Percentiles rank a stretch among this genome's conserved stretches.
Evolutionary conservation across 2,888 invertebrate genomes (phyloP).

Genomic region (Geophilus truncorum): DNA sequence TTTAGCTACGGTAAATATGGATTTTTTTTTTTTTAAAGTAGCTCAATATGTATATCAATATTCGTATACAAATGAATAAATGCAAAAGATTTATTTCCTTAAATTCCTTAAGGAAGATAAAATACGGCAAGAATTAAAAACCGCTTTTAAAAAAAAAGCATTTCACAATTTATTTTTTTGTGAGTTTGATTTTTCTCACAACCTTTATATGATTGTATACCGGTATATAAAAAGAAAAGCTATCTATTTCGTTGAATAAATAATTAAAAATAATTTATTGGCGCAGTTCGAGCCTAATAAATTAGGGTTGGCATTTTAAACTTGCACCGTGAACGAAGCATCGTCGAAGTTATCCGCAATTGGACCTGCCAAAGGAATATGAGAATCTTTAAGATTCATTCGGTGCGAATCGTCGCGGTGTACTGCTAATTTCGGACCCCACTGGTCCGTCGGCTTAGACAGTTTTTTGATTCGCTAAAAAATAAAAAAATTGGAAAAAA

Average conservation of each 20-base stretch:
- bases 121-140: neutral
- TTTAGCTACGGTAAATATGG: too few relatives aligned
- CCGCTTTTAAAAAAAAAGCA: neutral
- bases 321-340: neutral
- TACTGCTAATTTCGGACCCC: slow-evolving; percentile 46
- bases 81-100: neutral
- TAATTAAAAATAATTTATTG: neutral
- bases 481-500: neutral
- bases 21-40: neutral
- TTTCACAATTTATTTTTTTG: neutral
- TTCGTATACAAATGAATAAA: neutral
- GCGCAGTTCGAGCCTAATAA: neutral
- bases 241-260: neutral
- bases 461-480: slow-evolving; percentile 43
- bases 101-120: neutral
- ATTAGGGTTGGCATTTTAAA: neutral
- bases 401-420: slow-evolving; percentile 41
- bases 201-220: neutral
- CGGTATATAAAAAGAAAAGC: neutral
- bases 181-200: neutral
- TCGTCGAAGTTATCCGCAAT: neutral
- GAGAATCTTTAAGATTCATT: slow-evolving; percentile 43
- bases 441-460: slow-evolving; percentile 44
- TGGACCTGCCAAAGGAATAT: slow-evolving; percentile 37
- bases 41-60: neutral